These are phyloP conservation scores for Scyliorhinus canicula DNA, from an alignment of 2,797 vertebrate genomes.

Conservation along the genomic window DNA sequence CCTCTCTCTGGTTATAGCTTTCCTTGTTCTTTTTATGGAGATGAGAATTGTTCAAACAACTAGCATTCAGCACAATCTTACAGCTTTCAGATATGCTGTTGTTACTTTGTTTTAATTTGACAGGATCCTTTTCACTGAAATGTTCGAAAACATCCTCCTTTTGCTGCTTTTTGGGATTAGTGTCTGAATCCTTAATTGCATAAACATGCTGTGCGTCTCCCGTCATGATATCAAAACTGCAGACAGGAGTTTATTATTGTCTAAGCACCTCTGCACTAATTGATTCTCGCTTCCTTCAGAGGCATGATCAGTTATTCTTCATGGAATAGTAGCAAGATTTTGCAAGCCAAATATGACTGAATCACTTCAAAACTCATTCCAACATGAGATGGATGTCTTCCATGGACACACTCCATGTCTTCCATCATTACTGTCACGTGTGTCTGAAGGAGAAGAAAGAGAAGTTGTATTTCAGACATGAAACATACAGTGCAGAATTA, in stretches of 20 bases:
- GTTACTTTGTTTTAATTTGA: constrained; percentile 51
- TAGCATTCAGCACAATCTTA: constrained; percentile 48
- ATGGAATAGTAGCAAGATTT: constrained; percentile 55
- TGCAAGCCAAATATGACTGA: constrained; percentile 55
- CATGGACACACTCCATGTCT: constrained; percentile 44
- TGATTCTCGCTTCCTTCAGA: constrained; percentile 47
- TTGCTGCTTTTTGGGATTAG: constrained; percentile 65
- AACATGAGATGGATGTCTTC: constrained; percentile 32
- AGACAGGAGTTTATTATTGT: constrained; percentile 52
- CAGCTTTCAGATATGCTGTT: constrained; percentile 42
- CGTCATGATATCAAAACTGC: constrained; percentile 65
- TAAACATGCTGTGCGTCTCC: constrained; percentile 80
- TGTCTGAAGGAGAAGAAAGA: constrained; percentile 49
- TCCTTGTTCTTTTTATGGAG: constrained; percentile 67
- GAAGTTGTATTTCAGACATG: not conserved
- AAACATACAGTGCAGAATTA: not conserved
- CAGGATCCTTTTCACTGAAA: constrained; percentile 65
- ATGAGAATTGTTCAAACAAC: constrained; percentile 50
- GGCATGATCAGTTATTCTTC: constrained; percentile 60
- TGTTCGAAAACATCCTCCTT: constrained; percentile 64
- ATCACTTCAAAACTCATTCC: constrained; percentile 56
- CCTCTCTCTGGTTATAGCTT: constrained; percentile 76
- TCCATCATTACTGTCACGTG: constrained; percentile 51
- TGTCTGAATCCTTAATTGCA: constrained; percentile 63
- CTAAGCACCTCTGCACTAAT: constrained; percentile 60